Base-by-base conservation (phyloP, 2,888 invertebrate genomes). In the Sthenelais limicola region DNA sequence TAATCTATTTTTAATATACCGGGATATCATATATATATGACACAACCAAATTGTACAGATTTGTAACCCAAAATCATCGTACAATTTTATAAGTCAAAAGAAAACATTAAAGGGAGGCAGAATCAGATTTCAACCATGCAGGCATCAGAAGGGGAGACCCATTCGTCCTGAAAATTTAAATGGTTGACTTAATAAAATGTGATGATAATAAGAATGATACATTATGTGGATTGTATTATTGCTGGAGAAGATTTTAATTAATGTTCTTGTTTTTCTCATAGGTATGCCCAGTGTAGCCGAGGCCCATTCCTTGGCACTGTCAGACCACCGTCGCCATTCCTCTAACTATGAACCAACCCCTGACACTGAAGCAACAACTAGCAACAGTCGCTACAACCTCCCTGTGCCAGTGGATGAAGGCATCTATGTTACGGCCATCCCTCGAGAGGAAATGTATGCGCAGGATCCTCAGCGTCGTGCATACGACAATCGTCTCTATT, bases 341-440 rank as follows among this genome's bases (percentile, higher is more conserved):
- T 21, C 24, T 5, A 35, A 38, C 4, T 15, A 21, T 12, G 33
- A 33, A n/a, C n/a, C n/a, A n/a, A n/a, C n/a, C n/a, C n/a, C n/a
- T n/a, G n/a, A 38, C 21, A 26, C 26, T 26, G 62, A 21, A 12
- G n/a, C 62, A 24, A 24, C 62, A 62, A 26, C 9, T 21, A 43
- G 38, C 62, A 38, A 12, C 38, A 35, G 3, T 1, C 9, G 30
- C 9, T 7, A 62, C 38, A 35, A 33, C 18, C 35, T 33, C n/a
- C 33, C 3, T 21, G 56, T 32, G n/a, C 51, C 9, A 5, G 24
- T 21, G 24, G 62, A 62, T 24, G 62, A 62, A 4, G 62, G 62
- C 35, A 62, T 62, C 62, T 62, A 62, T 43, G 62, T 62, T 26
- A 26, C 35, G 62, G 62, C 62, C 24, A 62, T 62, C n/a, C 38